Evolutionary conservation across 2,888 invertebrate species (phyloP), one percentile per base, ranked within the genome.

Genomic region (Geophilus truncorum): DNA sequence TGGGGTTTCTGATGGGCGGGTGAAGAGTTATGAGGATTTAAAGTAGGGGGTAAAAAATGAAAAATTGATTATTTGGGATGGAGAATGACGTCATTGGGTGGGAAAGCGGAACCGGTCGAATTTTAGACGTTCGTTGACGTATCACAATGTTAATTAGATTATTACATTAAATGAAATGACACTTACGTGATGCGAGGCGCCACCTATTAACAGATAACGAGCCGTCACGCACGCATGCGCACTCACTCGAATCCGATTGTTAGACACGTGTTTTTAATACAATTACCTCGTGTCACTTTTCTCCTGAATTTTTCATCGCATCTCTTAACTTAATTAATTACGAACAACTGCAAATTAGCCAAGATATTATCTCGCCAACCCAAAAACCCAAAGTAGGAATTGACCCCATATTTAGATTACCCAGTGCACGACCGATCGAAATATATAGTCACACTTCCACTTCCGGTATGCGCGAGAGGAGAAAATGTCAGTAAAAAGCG

Each of bases 111-210:
- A n/a, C 57, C 57, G 57, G 21, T 34, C 6, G 34, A 9, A 34
- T 34, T 5, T 9, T 5, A 34, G 34, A 34, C 18, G 57, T 18
- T 18, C n/a, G 34, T n/a, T 34, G 76, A 76, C 34, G 76, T 76
- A 30, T 76, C 76, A 30, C 76, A 21, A 32, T 76, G 76, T 76
- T 76, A 76, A 76, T 76, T 76, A 76, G 76, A 76, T 76, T 76
- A 76, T 76, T 76, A 76, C 76, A 76, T 76, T 76, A 76, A 76
- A 76, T 76, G 25, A 76, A 76, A 32, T 34, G 76, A 34, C 76
- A 34, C 70, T 70, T 70, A 70, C 34, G 76, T 34, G 57, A 62
- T 62, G 57, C 57, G 57, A 62, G 57, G 57, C 57, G 57, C 57
- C 57, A 62, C 57, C 57, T 62, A 62, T 62, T 62, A 62, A 62